Base-by-base conservation (phyloP, 2,797 vertebrate genomes). In the Sphaeramia orbicularis region DNA sequence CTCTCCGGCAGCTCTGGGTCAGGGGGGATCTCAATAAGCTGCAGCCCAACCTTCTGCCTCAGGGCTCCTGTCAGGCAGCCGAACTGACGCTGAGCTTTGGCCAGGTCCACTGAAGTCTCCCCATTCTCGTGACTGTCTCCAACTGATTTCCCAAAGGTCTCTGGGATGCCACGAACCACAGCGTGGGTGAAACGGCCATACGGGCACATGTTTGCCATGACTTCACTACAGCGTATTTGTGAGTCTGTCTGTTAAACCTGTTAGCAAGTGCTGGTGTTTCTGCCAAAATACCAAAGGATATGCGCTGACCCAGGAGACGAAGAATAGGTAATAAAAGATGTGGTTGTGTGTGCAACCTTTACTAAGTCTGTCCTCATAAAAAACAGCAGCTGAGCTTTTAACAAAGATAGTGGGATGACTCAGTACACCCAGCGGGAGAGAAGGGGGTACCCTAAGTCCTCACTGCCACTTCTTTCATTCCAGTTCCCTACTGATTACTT, bases 41-140 rank as follows among this genome's bases (percentile, higher is more conserved):
- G 96, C 55, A 98, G 93, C 10, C 96, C 96, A 65, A 96, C 90
- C 71, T 96, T 96, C 90, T 98, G 96, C 72, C 96, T 94, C 85
- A 98, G 89, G 32, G 96, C 96, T 32, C 96, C 96, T 0, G 94
- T 95, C 75, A 96, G 86, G 42, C 97, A 96, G 0, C 96, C 96
- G 0, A 96, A 95, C 90, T 98, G 96, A 38, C 96, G 94, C 85
- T 96, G 95, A 0, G 95, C 95, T 72, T 97, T 97, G 49, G 96
- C 96, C 81, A 96, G 85, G 49, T 97, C 95, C 79, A 95, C 89
- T 0, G 83, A 73, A 2, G 66, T 57, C 40, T 80, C 78, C 13
- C 80, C 87, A 0, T 89, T 90, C 61, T 81, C 70, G 0, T 6
- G 65, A 7, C 15, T 65, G 5, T 73, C 91, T 43, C 81, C 92